Conservation (phyloP, 37 sponge, comb jelly and placozoan species). For the Tethya wilhelma region DNA sequence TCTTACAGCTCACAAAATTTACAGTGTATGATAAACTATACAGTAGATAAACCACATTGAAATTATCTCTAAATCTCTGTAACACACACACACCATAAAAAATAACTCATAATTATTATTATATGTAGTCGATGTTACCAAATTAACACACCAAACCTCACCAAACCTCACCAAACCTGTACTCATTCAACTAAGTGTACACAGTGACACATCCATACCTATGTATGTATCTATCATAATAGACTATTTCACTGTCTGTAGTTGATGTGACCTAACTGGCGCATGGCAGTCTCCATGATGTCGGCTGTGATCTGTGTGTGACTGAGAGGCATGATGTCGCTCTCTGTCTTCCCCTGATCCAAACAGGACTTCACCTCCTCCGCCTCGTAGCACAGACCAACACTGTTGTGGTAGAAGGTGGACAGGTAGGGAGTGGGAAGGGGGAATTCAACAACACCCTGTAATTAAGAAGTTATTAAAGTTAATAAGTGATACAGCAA, state of each 20-base stretch:
- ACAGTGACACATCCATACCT: not conserved
- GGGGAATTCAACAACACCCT: constrained; percentile 54
- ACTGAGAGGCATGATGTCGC: constrained; percentile 45
- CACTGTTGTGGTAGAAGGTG: constrained; percentile 50
- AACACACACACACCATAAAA: too few species aligned
- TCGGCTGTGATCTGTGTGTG: constrained; percentile 63
- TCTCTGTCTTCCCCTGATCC: constrained; percentile 53
- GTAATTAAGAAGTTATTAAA: too few species aligned
- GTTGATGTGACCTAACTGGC: constrained; percentile 44
- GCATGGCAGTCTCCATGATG: constrained; percentile 64
- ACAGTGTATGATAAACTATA: too few species aligned
- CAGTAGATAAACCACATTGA: too few species aligned
- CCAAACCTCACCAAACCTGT: too few species aligned
- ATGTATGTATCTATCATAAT: not conserved
- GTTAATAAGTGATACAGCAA: too few species aligned
- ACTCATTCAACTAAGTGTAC: too few species aligned
- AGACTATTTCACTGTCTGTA: not conserved
- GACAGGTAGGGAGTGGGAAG: constrained; percentile 35
- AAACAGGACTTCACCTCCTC: constrained; percentile 68
- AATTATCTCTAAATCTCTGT: too few species aligned
- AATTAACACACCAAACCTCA: too few species aligned
- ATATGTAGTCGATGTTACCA: too few species aligned
- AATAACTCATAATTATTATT: too few species aligned
- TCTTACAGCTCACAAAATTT: too few species aligned
- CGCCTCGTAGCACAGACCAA: constrained; percentile 78